Percentiles rank a stretch among this genome's conserved stretches.
Evolutionary conservation across 1,140 invertebrate genomes (phyloP).

Genomic region (Drosophila takahashii): DNA sequence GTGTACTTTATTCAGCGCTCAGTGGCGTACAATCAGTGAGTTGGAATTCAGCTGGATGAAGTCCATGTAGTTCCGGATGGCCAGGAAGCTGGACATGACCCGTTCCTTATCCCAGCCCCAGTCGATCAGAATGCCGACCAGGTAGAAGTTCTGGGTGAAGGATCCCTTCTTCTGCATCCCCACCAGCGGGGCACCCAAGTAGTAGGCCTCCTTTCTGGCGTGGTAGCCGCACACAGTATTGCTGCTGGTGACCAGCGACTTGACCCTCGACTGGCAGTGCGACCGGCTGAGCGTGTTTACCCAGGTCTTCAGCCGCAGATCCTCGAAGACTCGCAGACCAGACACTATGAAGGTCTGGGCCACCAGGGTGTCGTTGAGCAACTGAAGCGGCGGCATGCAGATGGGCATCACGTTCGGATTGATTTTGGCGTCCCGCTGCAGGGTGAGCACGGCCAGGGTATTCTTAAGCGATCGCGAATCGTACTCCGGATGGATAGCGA

Average conservation of each 20-base stretch:
- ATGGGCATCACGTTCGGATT: conserved; percentile 58
- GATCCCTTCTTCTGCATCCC: conserved; percentile 55
- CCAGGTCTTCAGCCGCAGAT: conserved; percentile 46
- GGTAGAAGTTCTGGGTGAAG: conserved; percentile 49
- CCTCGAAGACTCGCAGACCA: conserved; percentile 32
- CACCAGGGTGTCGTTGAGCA: conserved; percentile 50
- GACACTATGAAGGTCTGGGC: conserved; percentile 49
- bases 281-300: conserved; percentile 55
- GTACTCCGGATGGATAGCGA: conserved; percentile 68
- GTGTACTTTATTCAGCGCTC: conserved; percentile 32
- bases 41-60: conserved; percentile 60
- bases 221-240: conserved; percentile 57
- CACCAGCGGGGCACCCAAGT: conserved; percentile 56
- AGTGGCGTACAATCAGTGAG: conserved; percentile 37
- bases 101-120: conserved; percentile 5
- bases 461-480: conserved; percentile 60
- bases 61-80: conserved; percentile 50
- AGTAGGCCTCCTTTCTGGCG: conserved; percentile 13
- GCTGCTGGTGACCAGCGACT: conserved; percentile 40
- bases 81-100: conserved; percentile 55
- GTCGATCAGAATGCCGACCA: conserved; percentile 60
- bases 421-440: conserved; percentile 49
- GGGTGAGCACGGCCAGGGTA: conserved; percentile 57
- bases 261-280: conserved; percentile 37
- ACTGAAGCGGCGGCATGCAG: conserved; percentile 57